Base-by-base conservation (phyloP, 2,888 invertebrate species). In the Rhyacophila evoluta region DNA sequence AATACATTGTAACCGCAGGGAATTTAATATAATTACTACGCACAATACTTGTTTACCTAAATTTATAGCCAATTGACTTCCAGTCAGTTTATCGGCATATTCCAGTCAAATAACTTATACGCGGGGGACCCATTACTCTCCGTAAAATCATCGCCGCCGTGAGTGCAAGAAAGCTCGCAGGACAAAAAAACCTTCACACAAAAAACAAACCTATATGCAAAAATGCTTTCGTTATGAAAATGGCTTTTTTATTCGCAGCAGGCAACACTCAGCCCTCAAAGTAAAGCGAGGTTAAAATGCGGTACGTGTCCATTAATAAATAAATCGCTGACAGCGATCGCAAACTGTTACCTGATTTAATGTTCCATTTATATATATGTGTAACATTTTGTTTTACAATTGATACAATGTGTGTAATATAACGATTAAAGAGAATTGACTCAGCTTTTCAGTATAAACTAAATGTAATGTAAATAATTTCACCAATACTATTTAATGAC, bases 301-400 rank as follows among this genome's bases (percentile, higher is more conserved):
- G 55, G 55, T 55, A 55, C 55, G 55, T 55, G 25, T 55, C 55
- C 55, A 55, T 55, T 55, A 55, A 55, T 55, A 55, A 55, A 55
- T 55, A 55, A 55, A 55, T 25, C 55, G 55, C 19, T 55, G 55
- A 55, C 55, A 55, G 55, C 15, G 55, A 19, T 55, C 55, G 55
- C 25, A 55, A 10, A 55, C 55, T 19, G 19, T 25, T 25, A 55
- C 19, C 41, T 55, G 41, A 12, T 55, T 25, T 19, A 55, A 55
- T 55, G 55, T n/a, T n/a, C n/a, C n/a, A n/a, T n/a, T n/a, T n/a
- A n/a, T n/a, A n/a, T n/a, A n/a, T n/a, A n/a, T n/a, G n/a, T n/a
- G n/a, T n/a, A n/a, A n/a, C n/a, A n/a, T n/a, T n/a, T n/a, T n/a
- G n/a, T n/a, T n/a, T n/a, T n/a, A n/a, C n/a, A n/a, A n/a, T n/a